Base-by-base conservation (phyloP, 2,113 vertebrate genomes). In the Corythornis madagascariensis region DNA sequence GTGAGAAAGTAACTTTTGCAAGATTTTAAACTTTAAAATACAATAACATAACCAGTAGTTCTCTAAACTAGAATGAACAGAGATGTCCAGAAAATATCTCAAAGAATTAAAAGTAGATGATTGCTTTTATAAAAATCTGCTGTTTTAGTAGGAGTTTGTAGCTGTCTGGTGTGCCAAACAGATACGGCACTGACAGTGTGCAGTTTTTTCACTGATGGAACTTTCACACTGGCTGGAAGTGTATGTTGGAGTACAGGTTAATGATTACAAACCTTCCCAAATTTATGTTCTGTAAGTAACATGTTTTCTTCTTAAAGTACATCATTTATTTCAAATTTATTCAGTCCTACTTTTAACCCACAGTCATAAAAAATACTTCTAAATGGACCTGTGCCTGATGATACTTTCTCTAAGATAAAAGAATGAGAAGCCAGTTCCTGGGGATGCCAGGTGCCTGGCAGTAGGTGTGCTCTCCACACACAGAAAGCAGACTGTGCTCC, bases 1-100 rank as follows among this genome's bases (percentile, higher is more conserved):
- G 63, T 83, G 72, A 86, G 69, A 88, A 94, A 96, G 67, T 43
- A 91, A 94, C 72, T 93, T 88, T 29, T 81, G 63, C 31, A 66
- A 94, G 83, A 53, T 96, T 97, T 97, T 95, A 18, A 96, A 97
- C 90, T 94, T 96, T 83, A 92, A 93, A 96, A 95, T 63, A 88
- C 28, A 90, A 48, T 17, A 76, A 89, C 86, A 96, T 67, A 92
- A 94, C 94, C 35, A 86, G 72, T 42, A 83, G 48, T 89, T 79
- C 81, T 81, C 89, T 92, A 88, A 75, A 80, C 63, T 66, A 72
- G 60, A 79, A 90, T 79, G 59, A 96, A 75, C 50, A 92, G 50
- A 94, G 75, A 19, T 64, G 90, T 97, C 94, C 83, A 96, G 90
- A 94, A 96, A 87, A 92, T 83, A 95, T 83, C 87, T 87, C 92